Conservation (phyloP, 2,888 invertebrate species). For the Aplocera efformata region DNA sequence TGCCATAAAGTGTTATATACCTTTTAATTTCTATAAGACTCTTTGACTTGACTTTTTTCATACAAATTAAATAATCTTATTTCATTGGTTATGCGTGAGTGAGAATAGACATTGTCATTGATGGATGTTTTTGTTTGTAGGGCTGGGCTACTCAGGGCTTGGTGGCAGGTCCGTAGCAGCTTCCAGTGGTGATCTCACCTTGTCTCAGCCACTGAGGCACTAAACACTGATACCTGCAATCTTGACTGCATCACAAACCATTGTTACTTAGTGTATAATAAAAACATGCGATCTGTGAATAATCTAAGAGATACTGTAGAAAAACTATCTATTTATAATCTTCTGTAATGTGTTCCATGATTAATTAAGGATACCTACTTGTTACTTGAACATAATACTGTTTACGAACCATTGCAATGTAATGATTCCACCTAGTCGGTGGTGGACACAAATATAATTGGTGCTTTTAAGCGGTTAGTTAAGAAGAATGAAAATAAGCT, state of each 20-base stretch:
- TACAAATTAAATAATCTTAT: too few relatives aligned
- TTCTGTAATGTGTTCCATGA: constrained; percentile 84
- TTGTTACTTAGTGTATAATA: constrained; percentile 82
- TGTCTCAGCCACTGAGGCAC: constrained; percentile 75
- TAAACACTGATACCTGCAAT: constrained; percentile 82
- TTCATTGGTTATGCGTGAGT: too few relatives aligned
- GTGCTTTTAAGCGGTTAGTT: constrained; percentile 79
- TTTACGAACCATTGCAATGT: constrained; percentile 82
- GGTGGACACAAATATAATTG: constrained; percentile 80
- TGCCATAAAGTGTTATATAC: too few relatives aligned
- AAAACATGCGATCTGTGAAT: constrained; percentile 86
- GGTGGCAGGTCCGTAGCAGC: constrained; percentile 80
- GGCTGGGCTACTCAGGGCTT: constrained; percentile 85
- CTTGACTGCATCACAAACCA: constrained; percentile 82
- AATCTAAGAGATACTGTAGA: constrained; percentile 80
- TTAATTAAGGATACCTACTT: constrained; percentile 78
- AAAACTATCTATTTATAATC: constrained; percentile 82
- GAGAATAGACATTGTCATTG: too few relatives aligned
- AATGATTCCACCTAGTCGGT: constrained; percentile 82
- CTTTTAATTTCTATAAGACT: too few relatives aligned
- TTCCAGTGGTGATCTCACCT: constrained; percentile 79
- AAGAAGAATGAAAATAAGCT: constrained; percentile 79
- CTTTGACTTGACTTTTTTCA: too few relatives aligned
- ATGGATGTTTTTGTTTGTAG: constrained; percentile 53
- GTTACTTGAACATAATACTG: constrained; percentile 80